Evolutionary conservation across 2,888 invertebrate species (phyloP).

Genomic region (Lepidonotus clava): DNA sequence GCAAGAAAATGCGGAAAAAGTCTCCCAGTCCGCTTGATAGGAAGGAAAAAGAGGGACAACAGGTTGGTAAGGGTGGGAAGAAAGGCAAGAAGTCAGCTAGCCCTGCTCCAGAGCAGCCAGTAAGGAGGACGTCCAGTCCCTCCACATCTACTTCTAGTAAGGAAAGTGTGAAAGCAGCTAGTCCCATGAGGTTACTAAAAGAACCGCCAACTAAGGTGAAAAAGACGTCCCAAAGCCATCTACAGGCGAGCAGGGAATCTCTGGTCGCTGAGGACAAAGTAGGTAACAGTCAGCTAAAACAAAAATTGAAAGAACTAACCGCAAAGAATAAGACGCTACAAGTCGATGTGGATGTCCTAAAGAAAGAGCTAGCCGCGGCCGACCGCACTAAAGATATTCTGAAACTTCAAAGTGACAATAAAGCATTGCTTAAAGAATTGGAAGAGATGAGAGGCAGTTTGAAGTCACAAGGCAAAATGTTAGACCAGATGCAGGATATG

Average conservation of each 20-base stretch:
- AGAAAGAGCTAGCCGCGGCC: slow-evolving; percentile 10
- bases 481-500: slow-evolving; percentile 19
- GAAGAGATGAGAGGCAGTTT: slow-evolving; percentile 47
- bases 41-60: not conserved
- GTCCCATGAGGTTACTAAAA: slow-evolving; percentile 3
- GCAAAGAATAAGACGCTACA: slow-evolving; percentile 17
- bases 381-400: not conserved
- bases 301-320: slow-evolving; percentile 34
- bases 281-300: not conserved
- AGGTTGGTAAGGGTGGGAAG: not conserved
- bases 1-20: not conserved
- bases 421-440: slow-evolving; percentile 7
- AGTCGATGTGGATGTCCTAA: not conserved
- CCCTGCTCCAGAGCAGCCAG: not conserved
- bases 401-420: slow-evolving; percentile 25
- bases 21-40: not conserved
- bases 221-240: slow-evolving; percentile 1
- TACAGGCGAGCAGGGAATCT: not conserved
- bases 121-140: not conserved
- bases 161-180: not conserved
- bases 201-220: slow-evolving; percentile 44
- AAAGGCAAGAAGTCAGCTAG: slow-evolving; percentile 21
- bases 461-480: slow-evolving; percentile 1
- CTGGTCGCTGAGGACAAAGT: slow-evolving; percentile 14
- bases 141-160: not conserved